A percentile compares a stretch with the other conserved stretches of the same genome.
These are phyloP conservation scores for Grapholita molesta DNA, from an alignment of 1,140 invertebrate species.

Conservation along the genomic window DNA sequence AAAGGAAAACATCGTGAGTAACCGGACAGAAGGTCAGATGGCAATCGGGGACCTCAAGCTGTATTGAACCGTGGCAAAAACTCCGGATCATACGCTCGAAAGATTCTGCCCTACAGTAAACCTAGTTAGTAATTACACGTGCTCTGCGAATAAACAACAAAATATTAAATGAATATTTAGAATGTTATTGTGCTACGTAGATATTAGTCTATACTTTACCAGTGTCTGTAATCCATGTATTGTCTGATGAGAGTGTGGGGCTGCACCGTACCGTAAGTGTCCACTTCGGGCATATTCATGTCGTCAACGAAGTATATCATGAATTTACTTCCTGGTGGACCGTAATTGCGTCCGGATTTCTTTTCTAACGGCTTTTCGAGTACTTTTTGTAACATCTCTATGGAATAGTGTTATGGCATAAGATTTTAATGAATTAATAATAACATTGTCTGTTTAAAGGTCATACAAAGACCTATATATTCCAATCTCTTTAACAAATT, in stretches of 20 bases:
- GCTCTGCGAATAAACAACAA: too few relatives aligned
- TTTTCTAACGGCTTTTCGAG: constrained; percentile 96
- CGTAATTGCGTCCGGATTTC: constrained; percentile 95
- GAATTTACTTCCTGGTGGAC: constrained; percentile 93
- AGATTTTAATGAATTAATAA: not conserved
- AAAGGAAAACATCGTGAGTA: too few relatives aligned
- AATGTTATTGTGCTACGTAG: not conserved
- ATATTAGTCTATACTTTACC: constrained; percentile 74
- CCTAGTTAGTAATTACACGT: too few relatives aligned
- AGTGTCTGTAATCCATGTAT: constrained; percentile 96
- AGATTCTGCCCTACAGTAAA: too few relatives aligned
- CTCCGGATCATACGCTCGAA: too few relatives aligned
- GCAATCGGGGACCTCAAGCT: too few relatives aligned
- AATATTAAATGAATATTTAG: too few relatives aligned
- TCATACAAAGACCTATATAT: too few relatives aligned
- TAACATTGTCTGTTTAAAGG: not conserved
- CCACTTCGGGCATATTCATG: constrained; percentile 98
- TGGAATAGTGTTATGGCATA: constrained; percentile 16
- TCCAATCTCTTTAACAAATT: too few relatives aligned
- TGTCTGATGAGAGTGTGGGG: constrained; percentile 96
- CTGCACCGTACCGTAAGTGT: constrained; percentile 96
- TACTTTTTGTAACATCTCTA: constrained; percentile 90
- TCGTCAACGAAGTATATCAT: constrained; percentile 98
- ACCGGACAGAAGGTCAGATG: too few relatives aligned
- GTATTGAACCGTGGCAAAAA: too few relatives aligned